These are phyloP conservation scores for Dermatemys mawii DNA, from an alignment of 2,113 vertebrate genomes.

Conservation along the genomic window DNA sequence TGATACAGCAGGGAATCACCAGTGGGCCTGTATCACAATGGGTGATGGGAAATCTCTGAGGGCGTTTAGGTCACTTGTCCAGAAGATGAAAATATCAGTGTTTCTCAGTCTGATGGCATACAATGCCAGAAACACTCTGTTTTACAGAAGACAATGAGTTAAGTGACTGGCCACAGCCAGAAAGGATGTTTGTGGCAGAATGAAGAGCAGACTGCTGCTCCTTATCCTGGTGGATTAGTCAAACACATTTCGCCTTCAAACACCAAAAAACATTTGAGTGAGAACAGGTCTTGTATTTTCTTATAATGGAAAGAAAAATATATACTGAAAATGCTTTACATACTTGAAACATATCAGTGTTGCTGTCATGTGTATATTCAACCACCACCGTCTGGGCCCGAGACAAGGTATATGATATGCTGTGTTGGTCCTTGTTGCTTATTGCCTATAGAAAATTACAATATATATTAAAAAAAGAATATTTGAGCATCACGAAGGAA, in stretches of 20 bases:
- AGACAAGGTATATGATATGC: constrained; percentile 98
- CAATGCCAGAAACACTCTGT: too few species aligned
- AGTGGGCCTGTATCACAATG: too few species aligned
- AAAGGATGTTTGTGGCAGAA: background rate
- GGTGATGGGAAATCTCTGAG: too few species aligned
- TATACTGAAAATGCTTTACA: background rate
- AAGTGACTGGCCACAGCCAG: background rate
- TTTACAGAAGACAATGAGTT: background rate
- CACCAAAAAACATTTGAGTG: background rate
- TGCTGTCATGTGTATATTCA: constrained; percentile 98
- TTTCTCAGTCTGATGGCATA: too few species aligned
- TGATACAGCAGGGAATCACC: too few species aligned
- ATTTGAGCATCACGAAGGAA: background rate
- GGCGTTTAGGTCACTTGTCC: too few species aligned
- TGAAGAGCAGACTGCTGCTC: background rate
- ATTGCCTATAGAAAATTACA: constrained; percentile 85
- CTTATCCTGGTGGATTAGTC: background rate
- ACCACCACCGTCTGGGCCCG: constrained; percentile 97
- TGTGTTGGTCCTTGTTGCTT: constrained; percentile 99
- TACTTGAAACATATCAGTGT: constrained; percentile 98
- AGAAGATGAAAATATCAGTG: too few species aligned
- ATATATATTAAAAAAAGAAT: background rate
- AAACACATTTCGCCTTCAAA: constrained; percentile 3
- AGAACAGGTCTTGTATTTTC: background rate
- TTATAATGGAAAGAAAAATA: background rate